Base-by-base conservation (phyloP, 2,797 vertebrate species). In the Pipistrellus pipistrellus region DNA sequence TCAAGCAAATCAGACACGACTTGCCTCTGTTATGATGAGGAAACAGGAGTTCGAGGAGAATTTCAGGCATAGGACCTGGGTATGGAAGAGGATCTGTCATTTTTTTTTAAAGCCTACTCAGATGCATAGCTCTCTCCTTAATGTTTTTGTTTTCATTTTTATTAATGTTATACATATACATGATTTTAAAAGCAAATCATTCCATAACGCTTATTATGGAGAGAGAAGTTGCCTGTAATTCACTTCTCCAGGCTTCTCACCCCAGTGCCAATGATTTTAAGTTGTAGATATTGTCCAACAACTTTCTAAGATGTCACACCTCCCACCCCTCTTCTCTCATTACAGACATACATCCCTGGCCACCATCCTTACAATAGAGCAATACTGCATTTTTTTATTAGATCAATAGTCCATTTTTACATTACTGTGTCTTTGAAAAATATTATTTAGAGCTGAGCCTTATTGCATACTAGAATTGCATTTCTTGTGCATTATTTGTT, bases 241-340 rank as follows among this genome's bases (percentile, higher is more conserved):
- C 27, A 46, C 2, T 35, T 44, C 23, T 62, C 6, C 55, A 32
- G 27, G 18, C 30, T 41, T 71, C 41, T 83, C 20, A 59, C 23
- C 64, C 25, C 21, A 27, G 5, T 20, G 69, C 15, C 12, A 27
- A 20, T 21, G 75, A 14, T 13, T 71, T 48, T 23, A n/a, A 8
- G 6, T 73, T 38, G 27, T 62, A 27, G 41, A 20, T 18, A 4
- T 18, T 57, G 12, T 0, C 0, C 13, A 5, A 17, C 10, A 6
- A 4, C 18, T 30, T 85, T 21, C 59, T 59, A 3, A 25, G 12
- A 2, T 32, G 72, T 32, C 20, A 32, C 69, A 1, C 17, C 2
- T 14, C 0, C 25, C 0, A 20, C 12, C 15, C 30, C 8, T 1
- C 6, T n/a, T 8, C 8, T 32, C 7, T 12, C 9, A 38, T 8